A percentile compares a stretch with the other conserved stretches of the same genome.
phyloP scores from a whole-genome alignment of 2,888 invertebrate genomes.

The Drosophila differens region DNA sequence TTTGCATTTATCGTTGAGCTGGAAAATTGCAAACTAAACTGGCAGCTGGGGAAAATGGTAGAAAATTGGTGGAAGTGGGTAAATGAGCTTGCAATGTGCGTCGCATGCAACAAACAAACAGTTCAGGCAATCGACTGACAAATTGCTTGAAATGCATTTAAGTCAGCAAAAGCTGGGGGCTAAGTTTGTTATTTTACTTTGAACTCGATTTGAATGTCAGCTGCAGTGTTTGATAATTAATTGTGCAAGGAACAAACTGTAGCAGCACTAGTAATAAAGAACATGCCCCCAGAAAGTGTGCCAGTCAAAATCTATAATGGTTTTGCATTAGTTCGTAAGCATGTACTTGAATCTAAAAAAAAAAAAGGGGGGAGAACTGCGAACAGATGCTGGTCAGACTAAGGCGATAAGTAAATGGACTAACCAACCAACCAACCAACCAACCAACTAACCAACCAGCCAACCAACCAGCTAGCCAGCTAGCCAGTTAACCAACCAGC shows the following conservation, averaged over 20 bases:
- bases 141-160: conserved; percentile 20
- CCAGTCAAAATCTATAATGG: conserved; percentile 75
- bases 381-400: conserved; percentile 42
- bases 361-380: conserved; percentile 31
- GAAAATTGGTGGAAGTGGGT: conserved; percentile 1
- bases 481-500: neutral
- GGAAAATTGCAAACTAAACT: conserved; percentile 76
- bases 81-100: conserved; percentile 32
- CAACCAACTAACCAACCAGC: conserved; percentile 10
- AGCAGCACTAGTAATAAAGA: neutral
- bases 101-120: conserved; percentile 28
- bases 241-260: conserved; percentile 15
- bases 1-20: conserved; percentile 79
- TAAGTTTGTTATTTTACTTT: conserved; percentile 13
- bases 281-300: conserved; percentile 52
- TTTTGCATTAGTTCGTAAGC: conserved; percentile 75
- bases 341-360: conserved; percentile 58
- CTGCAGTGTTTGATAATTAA: conserved; percentile 41
- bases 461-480: conserved; percentile 9
- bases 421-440: conserved; percentile 9
- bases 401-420: conserved; percentile 35
- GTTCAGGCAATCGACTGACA: conserved; percentile 18
- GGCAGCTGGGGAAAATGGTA: conserved; percentile 28
- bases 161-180: conserved; percentile 1
- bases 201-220: conserved; percentile 10